These are phyloP conservation scores for Ciconia maguari DNA, from an alignment of 2,113 vertebrate genomes.

Conservation along the genomic window DNA sequence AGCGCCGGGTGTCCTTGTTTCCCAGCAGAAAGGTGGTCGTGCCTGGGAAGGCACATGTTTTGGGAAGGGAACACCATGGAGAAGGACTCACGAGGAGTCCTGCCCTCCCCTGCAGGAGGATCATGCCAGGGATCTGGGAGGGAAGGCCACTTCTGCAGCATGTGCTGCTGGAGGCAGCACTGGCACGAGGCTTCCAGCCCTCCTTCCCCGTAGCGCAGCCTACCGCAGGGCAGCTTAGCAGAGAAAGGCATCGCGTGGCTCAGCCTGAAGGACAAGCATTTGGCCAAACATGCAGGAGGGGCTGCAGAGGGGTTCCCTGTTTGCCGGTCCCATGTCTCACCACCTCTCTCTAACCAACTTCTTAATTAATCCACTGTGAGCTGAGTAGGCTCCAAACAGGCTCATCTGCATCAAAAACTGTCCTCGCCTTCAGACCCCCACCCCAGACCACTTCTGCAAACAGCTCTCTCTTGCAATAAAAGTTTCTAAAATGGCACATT, in stretches of 20 bases:
- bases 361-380: background rate
- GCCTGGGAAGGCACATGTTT: background rate
- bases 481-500: background rate
- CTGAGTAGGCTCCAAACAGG: background rate
- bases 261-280: background rate
- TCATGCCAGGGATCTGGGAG: background rate
- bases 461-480: background rate
- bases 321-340: background rate
- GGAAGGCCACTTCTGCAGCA: background rate
- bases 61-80: background rate
- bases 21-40: rapidly evolving
- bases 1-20: rapidly evolving
- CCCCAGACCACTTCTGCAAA: background rate
- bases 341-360: background rate
- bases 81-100: background rate
- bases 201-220: rapidly evolving
- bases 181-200: background rate
- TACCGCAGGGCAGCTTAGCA: rapidly evolving
- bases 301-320: background rate
- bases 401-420: background rate
- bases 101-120: background rate
- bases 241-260: background rate
- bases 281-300: background rate
- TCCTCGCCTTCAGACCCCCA: background rate
- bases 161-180: background rate